Evolutionary conservation across 2,113 vertebrate genomes (phyloP).

Genomic region (Aplodontia rufa): DNA sequence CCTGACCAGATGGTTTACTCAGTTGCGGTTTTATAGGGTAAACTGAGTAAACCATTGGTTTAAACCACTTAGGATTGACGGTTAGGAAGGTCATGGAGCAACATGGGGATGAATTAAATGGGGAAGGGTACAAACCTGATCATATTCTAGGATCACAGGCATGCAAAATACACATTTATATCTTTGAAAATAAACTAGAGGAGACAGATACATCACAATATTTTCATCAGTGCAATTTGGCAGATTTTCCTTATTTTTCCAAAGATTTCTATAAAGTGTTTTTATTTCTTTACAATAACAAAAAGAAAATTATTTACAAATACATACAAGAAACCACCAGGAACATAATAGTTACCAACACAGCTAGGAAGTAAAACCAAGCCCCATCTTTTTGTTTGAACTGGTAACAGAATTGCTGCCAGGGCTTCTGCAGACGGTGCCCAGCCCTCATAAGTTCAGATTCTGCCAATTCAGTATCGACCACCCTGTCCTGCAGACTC

Average conservation of each 20-base stretch:
- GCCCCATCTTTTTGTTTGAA: background rate
- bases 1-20: background rate
- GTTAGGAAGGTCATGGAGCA: background rate
- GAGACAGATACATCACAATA: background rate
- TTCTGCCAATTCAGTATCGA: background rate
- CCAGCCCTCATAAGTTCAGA: background rate
- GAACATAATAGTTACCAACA: background rate
- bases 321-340: background rate
- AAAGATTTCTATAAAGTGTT: background rate
- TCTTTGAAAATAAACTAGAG: background rate
- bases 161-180: background rate
- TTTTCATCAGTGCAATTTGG: background rate
- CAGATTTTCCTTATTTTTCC: background rate
- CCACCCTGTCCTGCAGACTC: background rate
- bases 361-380: background rate
- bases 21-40: accelerated
- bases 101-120: background rate
- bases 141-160: background rate
- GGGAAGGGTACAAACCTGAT: background rate
- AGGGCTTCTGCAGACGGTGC: background rate
- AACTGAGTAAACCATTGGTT: too few relatives aligned
- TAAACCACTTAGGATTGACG: background rate
- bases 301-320: slow-evolving; percentile 21
- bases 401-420: background rate
- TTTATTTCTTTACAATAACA: slow-evolving; percentile 36